Evolutionary conservation across 2,797 vertebrate species (phyloP).

Genomic region (Florisuga fusca): DNA sequence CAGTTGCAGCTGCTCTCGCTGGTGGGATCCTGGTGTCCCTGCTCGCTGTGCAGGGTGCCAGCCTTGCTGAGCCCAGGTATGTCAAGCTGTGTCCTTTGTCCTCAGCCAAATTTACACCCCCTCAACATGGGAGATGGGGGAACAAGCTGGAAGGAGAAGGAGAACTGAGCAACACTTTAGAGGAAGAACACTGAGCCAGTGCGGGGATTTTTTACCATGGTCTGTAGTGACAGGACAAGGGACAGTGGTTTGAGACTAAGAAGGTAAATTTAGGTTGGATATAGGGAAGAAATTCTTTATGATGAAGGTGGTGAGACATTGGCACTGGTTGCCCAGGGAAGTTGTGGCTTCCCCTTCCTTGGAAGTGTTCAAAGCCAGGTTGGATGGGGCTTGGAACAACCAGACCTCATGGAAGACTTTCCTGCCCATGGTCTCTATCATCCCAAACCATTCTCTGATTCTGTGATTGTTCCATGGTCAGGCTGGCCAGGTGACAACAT

Average conservation of each 20-base stretch:
- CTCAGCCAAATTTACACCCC: neutral
- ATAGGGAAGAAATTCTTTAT: neutral
- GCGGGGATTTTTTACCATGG: neutral
- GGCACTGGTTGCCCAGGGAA: neutral
- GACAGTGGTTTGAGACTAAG: neutral
- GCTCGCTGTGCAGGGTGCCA: rapidly evolving
- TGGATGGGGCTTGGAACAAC: neutral
- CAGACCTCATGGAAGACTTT: neutral
- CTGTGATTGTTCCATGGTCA: neutral
- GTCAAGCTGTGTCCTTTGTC: neutral
- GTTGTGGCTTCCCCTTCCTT: neutral
- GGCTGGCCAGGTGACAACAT: neutral
- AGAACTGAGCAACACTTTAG: neutral
- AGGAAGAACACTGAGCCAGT: neutral
- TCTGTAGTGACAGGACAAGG: neutral
- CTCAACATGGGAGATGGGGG: neutral
- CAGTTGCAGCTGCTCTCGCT: neutral
- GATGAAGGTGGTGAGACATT: neutral
- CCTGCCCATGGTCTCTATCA: neutral
- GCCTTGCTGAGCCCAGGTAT: rapidly evolving
- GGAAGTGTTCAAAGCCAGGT: neutral
- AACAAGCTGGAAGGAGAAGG: neutral
- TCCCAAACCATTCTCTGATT: neutral
- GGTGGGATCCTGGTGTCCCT: neutral
- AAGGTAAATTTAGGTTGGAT: neutral